These are phyloP conservation scores for Pomacea canaliculata DNA, from an alignment of 2,888 invertebrate species.

Conservation along the genomic window DNA sequence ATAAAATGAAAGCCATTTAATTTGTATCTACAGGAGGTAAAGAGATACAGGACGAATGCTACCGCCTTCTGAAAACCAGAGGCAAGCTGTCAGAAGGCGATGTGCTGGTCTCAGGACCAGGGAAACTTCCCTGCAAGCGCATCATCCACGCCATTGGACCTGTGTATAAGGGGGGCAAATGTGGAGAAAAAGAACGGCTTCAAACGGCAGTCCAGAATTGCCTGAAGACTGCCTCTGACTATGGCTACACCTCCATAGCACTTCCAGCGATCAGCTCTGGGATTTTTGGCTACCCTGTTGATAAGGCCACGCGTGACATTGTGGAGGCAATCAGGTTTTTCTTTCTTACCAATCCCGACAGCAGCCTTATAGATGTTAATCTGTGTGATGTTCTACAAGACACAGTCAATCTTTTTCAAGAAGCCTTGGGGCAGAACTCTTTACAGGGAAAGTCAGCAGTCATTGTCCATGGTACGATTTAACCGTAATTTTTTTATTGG, in stretches of 20 bases:
- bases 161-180: constrained; percentile 27
- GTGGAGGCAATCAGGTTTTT: not conserved
- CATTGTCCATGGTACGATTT: too few species aligned
- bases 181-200: constrained; percentile 33
- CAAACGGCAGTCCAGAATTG: constrained; percentile 33
- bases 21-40: not conserved
- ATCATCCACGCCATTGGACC: constrained; percentile 43
- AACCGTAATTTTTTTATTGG: too few species aligned
- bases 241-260: constrained; percentile 40
- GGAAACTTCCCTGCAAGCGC: constrained; percentile 18
- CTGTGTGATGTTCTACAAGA: too few species aligned
- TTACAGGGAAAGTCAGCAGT: too few species aligned
- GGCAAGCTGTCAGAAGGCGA: not conserved
- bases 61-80: too few species aligned
- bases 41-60: not conserved
- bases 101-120: not conserved
- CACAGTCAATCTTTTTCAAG: too few species aligned
- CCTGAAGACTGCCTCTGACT: not conserved
- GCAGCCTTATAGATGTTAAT: too few species aligned
- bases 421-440: too few species aligned
- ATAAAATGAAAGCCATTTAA: too few species aligned
- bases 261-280: constrained; percentile 59
- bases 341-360: too few species aligned
- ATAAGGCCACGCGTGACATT: not conserved
- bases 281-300: constrained; percentile 8